phyloP scores from a whole-genome alignment of 2,113 vertebrate species.

The Calidris pugnax region DNA sequence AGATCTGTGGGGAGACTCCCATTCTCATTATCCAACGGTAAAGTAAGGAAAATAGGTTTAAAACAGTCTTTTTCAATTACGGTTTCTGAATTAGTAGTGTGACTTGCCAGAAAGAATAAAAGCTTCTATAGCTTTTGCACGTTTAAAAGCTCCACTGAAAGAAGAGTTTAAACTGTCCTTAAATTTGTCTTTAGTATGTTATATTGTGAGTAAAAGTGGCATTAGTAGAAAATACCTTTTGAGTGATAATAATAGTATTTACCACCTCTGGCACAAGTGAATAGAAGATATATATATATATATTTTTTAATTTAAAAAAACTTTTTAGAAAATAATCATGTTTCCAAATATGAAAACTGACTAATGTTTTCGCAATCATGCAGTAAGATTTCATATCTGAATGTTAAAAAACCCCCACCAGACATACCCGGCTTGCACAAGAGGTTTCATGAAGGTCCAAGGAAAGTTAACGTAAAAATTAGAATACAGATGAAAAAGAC shows the following conservation, averaged over 20 bases:
- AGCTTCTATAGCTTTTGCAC: conserved; percentile 25
- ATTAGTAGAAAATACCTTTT: not conserved
- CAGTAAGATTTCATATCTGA: not conserved
- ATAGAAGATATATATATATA: not conserved
- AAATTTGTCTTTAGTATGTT: conserved; percentile 30
- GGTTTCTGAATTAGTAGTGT: conserved; percentile 1
- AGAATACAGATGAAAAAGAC: not conserved
- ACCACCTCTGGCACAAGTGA: not conserved
- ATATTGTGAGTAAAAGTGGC: not conserved
- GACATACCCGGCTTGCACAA: not conserved
- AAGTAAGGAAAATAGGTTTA: conserved; percentile 14
- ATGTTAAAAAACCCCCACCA: not conserved
- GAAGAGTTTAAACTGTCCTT: conserved; percentile 25
- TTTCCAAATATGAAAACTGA: not conserved
- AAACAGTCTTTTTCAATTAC: conserved; percentile 31
- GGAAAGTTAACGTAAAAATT: not conserved
- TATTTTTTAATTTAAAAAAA: not conserved
- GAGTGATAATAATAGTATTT: not conserved
- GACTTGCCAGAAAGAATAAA: conserved; percentile 55
- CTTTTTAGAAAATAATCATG: not conserved
- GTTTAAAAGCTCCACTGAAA: conserved; percentile 24
- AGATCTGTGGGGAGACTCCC: conserved; percentile 5
- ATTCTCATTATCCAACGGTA: not conserved
- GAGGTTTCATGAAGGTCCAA: not conserved
- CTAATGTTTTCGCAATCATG: not conserved